Base-by-base conservation (phyloP, 2,888 invertebrate species). In the Dryadula phaetusa region DNA sequence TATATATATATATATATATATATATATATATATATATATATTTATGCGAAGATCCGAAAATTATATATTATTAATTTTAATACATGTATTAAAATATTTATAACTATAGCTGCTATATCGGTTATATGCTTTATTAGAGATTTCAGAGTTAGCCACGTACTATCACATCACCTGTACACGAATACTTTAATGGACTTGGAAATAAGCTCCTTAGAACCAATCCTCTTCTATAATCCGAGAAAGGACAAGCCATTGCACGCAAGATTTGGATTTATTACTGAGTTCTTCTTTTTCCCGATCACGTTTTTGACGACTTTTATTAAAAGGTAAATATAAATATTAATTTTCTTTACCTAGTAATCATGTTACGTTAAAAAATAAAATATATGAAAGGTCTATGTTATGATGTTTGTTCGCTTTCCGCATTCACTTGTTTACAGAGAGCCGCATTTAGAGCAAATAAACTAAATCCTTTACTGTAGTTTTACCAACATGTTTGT, bases 151-250 rank as follows among this genome's bases (percentile, higher is more conserved):
- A 95, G 95, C 0, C 97, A 97, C 77, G 95, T 92, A 0, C 81
- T 97, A 47, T 96, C 96, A 40, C 97, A 97, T 82, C 97, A 97
- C 79, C 87, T 95, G 8, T 96, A 95, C 79, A 94, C 97, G 0
- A 97, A 97, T 79, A 96, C 97, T 0, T 84, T 95, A 3, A 93
- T 95, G 83, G 97, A 97, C 83, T 87, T 95, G 70, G 96, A 97
- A 81, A 88, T 97, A 14, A 94, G 95, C 60, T 87, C 93, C 62
- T 87, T 94, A 40, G 96, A 96, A 79, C 97, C 97, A 0, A 79
- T 95, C 42, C 80, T 96, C 0, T 92, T 94, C 54, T 97, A 94
- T 90, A 82, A 95, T 61, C 96, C 97, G 0, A 83, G 94, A 53
- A 95, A 95, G 80, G 90, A 93, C 20, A 85, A 88, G 67, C 82